phyloP scores from a whole-genome alignment of 2,113 vertebrate genomes.

The Phylloscopus trochiloides region DNA sequence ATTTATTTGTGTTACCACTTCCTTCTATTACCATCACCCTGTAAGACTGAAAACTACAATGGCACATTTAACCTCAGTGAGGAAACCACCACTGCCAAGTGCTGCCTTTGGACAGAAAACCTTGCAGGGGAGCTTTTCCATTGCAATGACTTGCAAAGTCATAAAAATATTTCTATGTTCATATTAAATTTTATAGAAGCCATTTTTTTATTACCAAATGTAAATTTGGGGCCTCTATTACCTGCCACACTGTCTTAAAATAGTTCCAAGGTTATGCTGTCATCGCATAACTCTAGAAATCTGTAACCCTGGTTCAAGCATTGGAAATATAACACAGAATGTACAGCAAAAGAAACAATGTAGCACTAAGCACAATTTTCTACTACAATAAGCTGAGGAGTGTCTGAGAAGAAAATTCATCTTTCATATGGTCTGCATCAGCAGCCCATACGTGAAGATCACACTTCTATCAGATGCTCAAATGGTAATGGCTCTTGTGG shows the following conservation, averaged over 20 bases:
- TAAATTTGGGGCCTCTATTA: slow-evolving; percentile 15
- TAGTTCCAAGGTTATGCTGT: slow-evolving; percentile 50
- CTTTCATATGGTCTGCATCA: background rate
- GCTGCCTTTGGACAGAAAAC: background rate
- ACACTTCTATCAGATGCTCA: background rate
- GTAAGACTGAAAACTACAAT: background rate
- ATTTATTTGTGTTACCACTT: background rate
- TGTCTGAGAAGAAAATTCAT: slow-evolving; percentile 32
- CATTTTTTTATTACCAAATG: slow-evolving; percentile 22
- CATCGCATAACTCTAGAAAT: background rate
- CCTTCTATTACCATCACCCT: background rate
- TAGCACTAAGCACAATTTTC: slow-evolving; percentile 16
- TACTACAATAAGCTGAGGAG: background rate
- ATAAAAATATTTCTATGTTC: slow-evolving; percentile 23
- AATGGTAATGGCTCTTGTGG: background rate
- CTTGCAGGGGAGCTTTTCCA: background rate
- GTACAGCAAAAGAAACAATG: background rate
- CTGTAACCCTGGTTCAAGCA: slow-evolving; percentile 13
- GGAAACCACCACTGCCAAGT: background rate
- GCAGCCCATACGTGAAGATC: background rate
- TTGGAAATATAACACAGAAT: background rate
- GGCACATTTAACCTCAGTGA: background rate
- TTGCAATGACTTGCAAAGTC: slow-evolving; percentile 15
- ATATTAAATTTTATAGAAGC: slow-evolving; percentile 22
- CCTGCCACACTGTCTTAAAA: background rate